A percentile compares a stretch with the other conserved stretches of the same genome.
Evolutionary conservation across 2,797 vertebrate species (phyloP).

Genomic region (Sternarchorhynchus goeldii): DNA sequence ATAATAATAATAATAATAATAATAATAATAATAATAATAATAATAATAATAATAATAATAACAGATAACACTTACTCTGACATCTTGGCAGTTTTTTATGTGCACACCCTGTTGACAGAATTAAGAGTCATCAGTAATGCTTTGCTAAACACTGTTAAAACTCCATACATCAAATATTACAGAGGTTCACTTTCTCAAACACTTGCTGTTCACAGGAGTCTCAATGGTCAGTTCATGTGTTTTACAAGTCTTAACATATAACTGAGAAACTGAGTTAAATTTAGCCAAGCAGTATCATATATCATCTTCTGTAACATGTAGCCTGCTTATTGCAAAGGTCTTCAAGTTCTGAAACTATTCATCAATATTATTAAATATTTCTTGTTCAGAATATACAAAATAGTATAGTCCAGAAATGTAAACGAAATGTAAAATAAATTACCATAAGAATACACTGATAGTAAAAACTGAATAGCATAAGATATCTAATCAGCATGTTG

Average conservation of each 20-base stretch:
- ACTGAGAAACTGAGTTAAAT: constrained; percentile 22
- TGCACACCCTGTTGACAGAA: constrained; percentile 45
- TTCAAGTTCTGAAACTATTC: constrained; percentile 19
- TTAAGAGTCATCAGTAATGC: neutral
- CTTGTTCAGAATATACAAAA: neutral
- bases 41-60: neutral
- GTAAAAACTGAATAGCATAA: neutral
- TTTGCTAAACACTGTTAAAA: too few relatives aligned
- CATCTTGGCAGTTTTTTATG: constrained; percentile 53
- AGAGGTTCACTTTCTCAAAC: neutral
- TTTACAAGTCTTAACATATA: neutral
- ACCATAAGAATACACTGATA: neutral
- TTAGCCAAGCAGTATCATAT: constrained; percentile 37
- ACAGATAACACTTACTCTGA: constrained; percentile 59
- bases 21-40: neutral
- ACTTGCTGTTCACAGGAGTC: neutral
- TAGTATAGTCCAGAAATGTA: neutral
- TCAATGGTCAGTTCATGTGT: too few relatives aligned
- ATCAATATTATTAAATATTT: neutral
- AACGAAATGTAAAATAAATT: neutral
- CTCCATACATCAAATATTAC: neutral
- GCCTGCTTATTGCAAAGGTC: constrained; percentile 13
- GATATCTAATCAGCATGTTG: neutral
- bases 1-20: neutral
- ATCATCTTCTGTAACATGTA: constrained; percentile 28